phyloP scores from a whole-genome alignment of 2,797 vertebrate genomes.

The Fistularia commersonii region DNA sequence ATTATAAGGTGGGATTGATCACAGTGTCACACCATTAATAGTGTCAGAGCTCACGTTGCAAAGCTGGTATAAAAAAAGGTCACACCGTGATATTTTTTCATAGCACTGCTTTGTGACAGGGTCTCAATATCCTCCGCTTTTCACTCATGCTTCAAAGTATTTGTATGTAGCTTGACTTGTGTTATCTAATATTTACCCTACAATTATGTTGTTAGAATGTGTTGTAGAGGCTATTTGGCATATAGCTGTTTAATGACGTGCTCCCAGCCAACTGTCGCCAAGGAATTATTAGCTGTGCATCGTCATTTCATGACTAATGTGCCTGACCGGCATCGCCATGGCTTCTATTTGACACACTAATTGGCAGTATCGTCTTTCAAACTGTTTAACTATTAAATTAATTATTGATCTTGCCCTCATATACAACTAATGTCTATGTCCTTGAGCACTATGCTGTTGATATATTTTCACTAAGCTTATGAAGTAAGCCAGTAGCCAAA shows the following conservation, averaged over 20 bases:
- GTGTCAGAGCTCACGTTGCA: slow-evolving; percentile 40
- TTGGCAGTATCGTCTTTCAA: slow-evolving; percentile 60
- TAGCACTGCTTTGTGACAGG: slow-evolving; percentile 24
- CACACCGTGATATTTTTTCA: slow-evolving; percentile 33
- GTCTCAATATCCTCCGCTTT: slow-evolving; percentile 11
- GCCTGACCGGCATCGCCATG: slow-evolving; percentile 55
- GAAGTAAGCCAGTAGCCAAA: slow-evolving; percentile 18
- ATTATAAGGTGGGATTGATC: slow-evolving; percentile 59
- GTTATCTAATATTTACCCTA: slow-evolving; percentile 13
- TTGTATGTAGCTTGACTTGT: slow-evolving; percentile 8
- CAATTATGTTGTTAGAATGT: background rate
- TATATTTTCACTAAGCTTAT: slow-evolving; percentile 19
- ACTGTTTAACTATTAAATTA: slow-evolving; percentile 61
- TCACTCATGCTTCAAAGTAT: slow-evolving; percentile 11
- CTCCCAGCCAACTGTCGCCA: slow-evolving; percentile 25
- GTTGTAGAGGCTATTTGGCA: slow-evolving; percentile 29
- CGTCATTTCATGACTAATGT: slow-evolving; percentile 48
- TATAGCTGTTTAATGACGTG: slow-evolving; percentile 40
- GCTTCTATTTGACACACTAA: slow-evolving; percentile 55
- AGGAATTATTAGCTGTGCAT: slow-evolving; percentile 45
- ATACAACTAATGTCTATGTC: slow-evolving; percentile 53
- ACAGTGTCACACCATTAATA: slow-evolving; percentile 44
- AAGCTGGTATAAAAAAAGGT: slow-evolving; percentile 48
- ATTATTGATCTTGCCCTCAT: slow-evolving; percentile 59
- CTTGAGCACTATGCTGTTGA: slow-evolving; percentile 49